Percentiles rank a stretch among this genome's conserved stretches.
Conservation (phyloP, 2,888 invertebrate species). For the Pollenia amentaria region DNA sequence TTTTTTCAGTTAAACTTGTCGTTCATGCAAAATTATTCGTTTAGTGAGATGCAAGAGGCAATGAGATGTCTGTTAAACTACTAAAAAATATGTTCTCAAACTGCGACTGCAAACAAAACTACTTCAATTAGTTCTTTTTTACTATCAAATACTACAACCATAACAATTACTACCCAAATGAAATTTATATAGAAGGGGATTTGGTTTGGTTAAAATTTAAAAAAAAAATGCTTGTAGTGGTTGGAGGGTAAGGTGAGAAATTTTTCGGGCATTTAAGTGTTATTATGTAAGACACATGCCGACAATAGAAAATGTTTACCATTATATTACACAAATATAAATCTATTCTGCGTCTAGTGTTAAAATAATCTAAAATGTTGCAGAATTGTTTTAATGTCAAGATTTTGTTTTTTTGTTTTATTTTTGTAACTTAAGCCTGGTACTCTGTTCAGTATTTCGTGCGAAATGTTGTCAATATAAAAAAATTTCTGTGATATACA, state of each 20-base stretch:
- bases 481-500: too few species aligned
- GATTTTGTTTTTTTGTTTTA: too few species aligned
- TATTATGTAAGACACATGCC: not conserved
- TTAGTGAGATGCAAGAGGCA: constrained; percentile 63
- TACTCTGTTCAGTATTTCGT: too few species aligned
- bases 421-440: too few species aligned
- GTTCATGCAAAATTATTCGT: constrained; percentile 59
- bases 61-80: constrained; percentile 69
- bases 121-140: constrained; percentile 55
- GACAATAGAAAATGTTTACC: not conserved
- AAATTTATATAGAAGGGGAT: not conserved
- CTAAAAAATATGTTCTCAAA: constrained; percentile 50
- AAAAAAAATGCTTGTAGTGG: not conserved
- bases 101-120: constrained; percentile 26
- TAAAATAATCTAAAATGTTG: too few species aligned
- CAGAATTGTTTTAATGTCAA: too few species aligned
- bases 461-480: too few species aligned
- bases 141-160: constrained; percentile 25
- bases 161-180: constrained; percentile 16
- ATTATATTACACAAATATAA: too few species aligned
- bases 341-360: too few species aligned
- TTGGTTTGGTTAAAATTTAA: constrained; percentile 52
- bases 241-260: constrained; percentile 25
- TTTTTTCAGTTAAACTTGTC: constrained; percentile 41
- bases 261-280: not conserved